Conservation (phyloP, 2,113 vertebrate genomes). For the Coptodon rendalli region DNA sequence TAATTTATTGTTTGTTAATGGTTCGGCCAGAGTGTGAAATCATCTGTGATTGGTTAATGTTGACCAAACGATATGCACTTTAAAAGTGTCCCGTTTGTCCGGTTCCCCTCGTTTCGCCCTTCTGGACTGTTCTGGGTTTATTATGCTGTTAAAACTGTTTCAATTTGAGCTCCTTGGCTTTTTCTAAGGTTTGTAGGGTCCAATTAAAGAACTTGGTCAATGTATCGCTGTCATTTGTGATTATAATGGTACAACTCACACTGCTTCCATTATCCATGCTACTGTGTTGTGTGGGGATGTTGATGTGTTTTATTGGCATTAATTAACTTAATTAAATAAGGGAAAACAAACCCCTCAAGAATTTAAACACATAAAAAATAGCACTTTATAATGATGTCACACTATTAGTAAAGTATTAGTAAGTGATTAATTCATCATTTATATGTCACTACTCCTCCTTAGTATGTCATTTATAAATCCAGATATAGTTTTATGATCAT, state of each 20-base stretch:
- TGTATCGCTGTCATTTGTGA: not conserved
- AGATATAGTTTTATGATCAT: not conserved
- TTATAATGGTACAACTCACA: accelerated
- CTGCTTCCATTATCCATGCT: not conserved
- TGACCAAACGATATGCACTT: slow-evolving; percentile 62
- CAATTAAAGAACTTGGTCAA: slow-evolving; percentile 45
- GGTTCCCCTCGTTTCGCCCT: not conserved
- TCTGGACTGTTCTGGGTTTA: not conserved
- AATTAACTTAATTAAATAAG: not conserved
- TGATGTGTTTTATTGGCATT: not conserved
- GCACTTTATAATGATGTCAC: not conserved
- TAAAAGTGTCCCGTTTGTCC: slow-evolving; percentile 38
- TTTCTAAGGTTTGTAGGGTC: slow-evolving; percentile 45
- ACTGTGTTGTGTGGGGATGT: accelerated
- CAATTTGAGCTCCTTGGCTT: slow-evolving; percentile 8
- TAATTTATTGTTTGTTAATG: not conserved
- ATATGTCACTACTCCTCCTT: not conserved
- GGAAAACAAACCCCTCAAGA: accelerated
- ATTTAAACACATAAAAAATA: not conserved
- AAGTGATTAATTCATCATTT: not conserved
- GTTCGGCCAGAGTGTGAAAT: not conserved
- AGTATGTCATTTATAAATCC: not conserved
- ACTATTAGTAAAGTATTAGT: not conserved
- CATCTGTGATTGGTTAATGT: not conserved
- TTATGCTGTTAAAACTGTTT: not conserved